Percentiles rank a stretch among this genome's conserved stretches.
These are phyloP conservation scores for Salvelinus alpinus DNA, from an alignment of 2,113 vertebrate species.

Conservation along the genomic window DNA sequence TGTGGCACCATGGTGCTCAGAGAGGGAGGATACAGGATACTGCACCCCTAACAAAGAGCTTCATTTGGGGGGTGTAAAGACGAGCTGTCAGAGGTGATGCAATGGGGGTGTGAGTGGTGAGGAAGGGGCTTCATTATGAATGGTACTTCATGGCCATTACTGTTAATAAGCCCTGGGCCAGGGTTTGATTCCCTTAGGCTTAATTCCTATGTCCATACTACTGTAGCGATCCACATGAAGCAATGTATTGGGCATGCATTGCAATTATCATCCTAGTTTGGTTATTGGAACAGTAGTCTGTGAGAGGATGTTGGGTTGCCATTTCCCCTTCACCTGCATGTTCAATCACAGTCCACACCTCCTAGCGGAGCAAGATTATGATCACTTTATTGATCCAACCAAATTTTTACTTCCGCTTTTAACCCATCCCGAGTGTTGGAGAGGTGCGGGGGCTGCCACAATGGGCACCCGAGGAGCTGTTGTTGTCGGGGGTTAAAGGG, in stretches of 20 bases:
- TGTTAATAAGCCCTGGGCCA: background rate
- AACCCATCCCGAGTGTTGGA: too few species aligned
- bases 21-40: conserved; percentile 42
- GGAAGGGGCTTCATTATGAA: background rate
- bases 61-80: conserved; percentile 44
- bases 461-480: too few species aligned
- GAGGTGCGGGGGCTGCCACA: too few species aligned
- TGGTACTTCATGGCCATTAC: background rate
- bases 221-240: too few species aligned
- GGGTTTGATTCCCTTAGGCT: too few species aligned
- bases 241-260: too few species aligned
- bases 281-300: too few species aligned
- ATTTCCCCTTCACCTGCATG: conserved; percentile 31
- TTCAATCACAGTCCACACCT: conserved; percentile 61
- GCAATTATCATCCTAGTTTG: too few species aligned
- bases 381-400: too few species aligned
- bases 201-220: too few species aligned
- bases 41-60: conserved; percentile 48
- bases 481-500: too few species aligned
- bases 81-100: conserved; percentile 46
- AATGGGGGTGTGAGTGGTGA: background rate
- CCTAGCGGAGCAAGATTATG: conserved; percentile 38
- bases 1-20: conserved; percentile 43
- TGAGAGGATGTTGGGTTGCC: background rate
- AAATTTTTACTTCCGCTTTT: too few species aligned